Percentiles rank a stretch among this genome's conserved stretches.
phyloP scores from a whole-genome alignment of 2,797 vertebrate species.

The Lagodon rhomboides region DNA sequence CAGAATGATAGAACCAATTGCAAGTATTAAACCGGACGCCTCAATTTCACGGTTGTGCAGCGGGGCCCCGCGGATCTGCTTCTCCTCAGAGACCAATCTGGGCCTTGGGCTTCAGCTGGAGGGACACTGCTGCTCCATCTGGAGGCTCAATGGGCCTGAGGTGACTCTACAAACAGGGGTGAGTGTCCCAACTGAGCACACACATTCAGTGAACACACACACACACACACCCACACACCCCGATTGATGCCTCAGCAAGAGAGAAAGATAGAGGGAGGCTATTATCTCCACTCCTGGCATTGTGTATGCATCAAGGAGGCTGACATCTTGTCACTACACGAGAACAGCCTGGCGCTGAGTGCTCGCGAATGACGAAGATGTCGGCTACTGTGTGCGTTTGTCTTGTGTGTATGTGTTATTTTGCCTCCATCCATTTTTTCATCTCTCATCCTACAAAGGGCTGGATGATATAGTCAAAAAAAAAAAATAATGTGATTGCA shows the following conservation, averaged over 20 bases:
- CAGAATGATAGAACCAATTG: too few relatives aligned
- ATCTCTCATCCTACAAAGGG: background rate
- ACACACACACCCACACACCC: constrained; percentile 27
- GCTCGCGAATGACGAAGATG: constrained; percentile 34
- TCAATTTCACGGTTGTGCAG: background rate
- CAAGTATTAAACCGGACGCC: constrained; percentile 9
- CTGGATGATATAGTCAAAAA: too few relatives aligned
- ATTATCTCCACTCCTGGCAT: constrained; percentile 41
- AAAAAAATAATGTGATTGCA: too few relatives aligned
- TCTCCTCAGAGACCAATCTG: constrained; percentile 54
- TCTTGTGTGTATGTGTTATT: background rate
- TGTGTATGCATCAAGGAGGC: constrained; percentile 20
- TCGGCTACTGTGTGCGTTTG: background rate
- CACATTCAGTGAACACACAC: constrained; percentile 1
- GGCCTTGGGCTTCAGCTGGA: constrained; percentile 41
- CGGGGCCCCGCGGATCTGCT: background rate
- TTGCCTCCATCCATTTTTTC: constrained; percentile 29
- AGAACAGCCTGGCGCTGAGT: constrained; percentile 26
- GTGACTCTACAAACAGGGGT: constrained; percentile 30
- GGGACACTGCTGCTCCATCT: constrained; percentile 49
- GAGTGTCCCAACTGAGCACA: constrained; percentile 16
- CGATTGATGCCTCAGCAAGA: background rate
- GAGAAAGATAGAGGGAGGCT: constrained; percentile 30
- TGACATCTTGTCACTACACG: constrained; percentile 55
- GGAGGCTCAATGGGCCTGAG: constrained; percentile 29